phyloP scores from a whole-genome alignment of 2,797 vertebrate genomes.

The Myotis pilosus region DNA sequence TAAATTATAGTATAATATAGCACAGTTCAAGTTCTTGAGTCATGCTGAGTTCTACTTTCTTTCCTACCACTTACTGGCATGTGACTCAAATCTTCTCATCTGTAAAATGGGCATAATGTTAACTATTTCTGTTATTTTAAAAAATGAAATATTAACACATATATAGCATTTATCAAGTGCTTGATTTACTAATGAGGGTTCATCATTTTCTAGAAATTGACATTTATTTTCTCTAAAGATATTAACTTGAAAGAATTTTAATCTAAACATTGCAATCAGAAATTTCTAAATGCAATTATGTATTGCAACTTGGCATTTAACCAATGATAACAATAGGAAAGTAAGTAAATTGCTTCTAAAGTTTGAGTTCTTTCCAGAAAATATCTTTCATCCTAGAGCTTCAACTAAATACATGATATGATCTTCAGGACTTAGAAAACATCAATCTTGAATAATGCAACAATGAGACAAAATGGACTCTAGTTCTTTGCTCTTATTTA shows the following conservation, averaged over 20 bases:
- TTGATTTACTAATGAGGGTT: neutral
- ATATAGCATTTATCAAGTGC: neutral
- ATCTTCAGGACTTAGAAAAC: constrained; percentile 17
- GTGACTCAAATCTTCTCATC: neutral
- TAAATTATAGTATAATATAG: neutral
- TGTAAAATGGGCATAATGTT: neutral
- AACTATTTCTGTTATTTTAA: neutral
- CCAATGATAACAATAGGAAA: constrained; percentile 33
- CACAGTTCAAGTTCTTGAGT: neutral
- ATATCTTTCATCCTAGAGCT: neutral
- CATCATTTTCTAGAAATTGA: neutral
- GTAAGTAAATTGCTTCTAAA: constrained; percentile 14
- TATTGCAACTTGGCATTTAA: neutral
- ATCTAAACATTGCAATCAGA: neutral
- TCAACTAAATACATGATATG: neutral
- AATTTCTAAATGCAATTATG: constrained; percentile 13
- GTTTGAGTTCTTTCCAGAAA: constrained; percentile 37
- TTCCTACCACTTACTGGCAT: neutral
- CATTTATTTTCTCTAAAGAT: neutral
- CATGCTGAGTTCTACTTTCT: neutral
- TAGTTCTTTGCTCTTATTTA: constrained; percentile 36
- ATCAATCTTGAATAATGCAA: constrained; percentile 17
- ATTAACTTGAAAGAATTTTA: constrained; percentile 22
- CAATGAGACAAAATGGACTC: neutral
- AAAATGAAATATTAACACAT: neutral